Base-by-base conservation (phyloP, 2,888 invertebrate genomes). In the Strigamia crassipes region DNA sequence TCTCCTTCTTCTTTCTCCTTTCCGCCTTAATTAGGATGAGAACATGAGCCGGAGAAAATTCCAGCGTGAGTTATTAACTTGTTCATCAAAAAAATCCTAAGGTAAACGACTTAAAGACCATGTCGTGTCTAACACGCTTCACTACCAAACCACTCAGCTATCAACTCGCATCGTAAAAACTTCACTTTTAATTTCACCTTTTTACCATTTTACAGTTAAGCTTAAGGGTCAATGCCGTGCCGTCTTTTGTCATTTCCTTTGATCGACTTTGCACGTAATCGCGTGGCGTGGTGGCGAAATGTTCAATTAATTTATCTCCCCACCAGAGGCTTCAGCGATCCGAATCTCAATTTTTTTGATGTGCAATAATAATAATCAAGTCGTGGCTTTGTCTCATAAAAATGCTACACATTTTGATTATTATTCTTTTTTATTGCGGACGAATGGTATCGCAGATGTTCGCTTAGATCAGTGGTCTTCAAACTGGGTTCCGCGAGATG, bases 1-100 rank as follows among this genome's bases (percentile, higher is more conserved):
- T 61, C 23, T 41, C 42, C 42, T 46, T 15, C 23, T n/a, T n/a
- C 23, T 23, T n/a, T n/a, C 23, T 23, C 61, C 61, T 61, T 61
- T 61, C 61, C 61, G 61, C 61, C 61, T 61, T 61, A 61, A 61
- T 61, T 61, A 61, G 61, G 61, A 61, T 61, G 61, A 18, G 61
- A 61, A 61, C 61, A 61, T 61, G 61, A 61, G 61, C 61, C 61
- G 61, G 18, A 61, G 61, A 61, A 61, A 61, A 61, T 61, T 61
- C 61, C 61, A 61, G n/a, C 61, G 61, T 61, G 61, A 61, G 61
- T 61, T 61, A 61, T 61, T 61, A 61, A 61, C 61, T 61, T 61
- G 61, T 61, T 61, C 61, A 61, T 61, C 61, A 61, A 61, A 61
- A 34, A 61, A 61, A n/a, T 61, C 61, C 61, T 61, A 61, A 61